A percentile compares a stretch with the other conserved stretches of the same genome.
Conservation (phyloP, 2,113 vertebrate species). For the Climacteris rufus region DNA sequence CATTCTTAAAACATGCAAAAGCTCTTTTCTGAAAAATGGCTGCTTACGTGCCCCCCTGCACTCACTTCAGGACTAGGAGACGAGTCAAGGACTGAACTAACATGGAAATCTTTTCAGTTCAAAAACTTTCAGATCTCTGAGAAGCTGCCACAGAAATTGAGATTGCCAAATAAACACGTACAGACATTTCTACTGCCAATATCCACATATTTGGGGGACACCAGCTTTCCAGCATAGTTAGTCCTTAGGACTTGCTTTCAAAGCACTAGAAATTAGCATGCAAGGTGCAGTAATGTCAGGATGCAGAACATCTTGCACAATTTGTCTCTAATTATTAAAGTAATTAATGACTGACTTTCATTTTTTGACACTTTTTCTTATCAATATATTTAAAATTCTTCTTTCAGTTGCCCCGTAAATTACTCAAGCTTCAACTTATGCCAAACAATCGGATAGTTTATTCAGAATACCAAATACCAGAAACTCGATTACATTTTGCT, state of each 20-base stretch:
- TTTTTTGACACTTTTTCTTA: neutral
- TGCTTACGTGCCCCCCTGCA: neutral
- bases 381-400: neutral
- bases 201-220: neutral
- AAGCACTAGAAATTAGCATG: neutral
- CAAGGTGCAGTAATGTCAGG: neutral
- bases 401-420: neutral
- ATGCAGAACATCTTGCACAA: neutral
- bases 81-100: neutral
- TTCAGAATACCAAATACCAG: neutral
- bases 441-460: neutral
- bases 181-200: neutral
- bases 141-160: neutral
- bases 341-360: neutral
- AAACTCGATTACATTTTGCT: neutral
- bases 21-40: neutral
- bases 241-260: neutral
- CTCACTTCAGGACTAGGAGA: neutral
- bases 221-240: neutral
- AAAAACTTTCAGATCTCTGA: neutral
- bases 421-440: neutral
- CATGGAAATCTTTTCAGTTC: neutral
- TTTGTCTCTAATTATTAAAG: neutral
- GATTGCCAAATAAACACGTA: neutral
- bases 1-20: neutral